Conservation (phyloP, 2,113 vertebrate species). For the Tenebrosternarchus preto region DNA sequence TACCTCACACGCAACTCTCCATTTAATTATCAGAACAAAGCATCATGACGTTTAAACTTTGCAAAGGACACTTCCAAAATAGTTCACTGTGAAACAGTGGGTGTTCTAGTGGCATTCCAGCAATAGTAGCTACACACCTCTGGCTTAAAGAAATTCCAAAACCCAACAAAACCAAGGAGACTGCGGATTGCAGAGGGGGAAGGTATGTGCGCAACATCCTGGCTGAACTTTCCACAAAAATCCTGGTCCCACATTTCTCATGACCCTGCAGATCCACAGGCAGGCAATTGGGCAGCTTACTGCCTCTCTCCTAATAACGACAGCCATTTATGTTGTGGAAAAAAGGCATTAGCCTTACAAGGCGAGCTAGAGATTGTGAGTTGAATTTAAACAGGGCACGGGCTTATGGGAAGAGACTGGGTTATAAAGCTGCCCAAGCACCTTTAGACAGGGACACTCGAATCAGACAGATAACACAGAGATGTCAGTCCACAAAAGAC, state of each 20-base stretch:
- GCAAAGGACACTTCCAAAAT: too few species aligned
- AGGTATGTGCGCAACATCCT: too few species aligned
- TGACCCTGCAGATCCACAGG: constrained; percentile 3
- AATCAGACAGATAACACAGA: constrained; percentile 44
- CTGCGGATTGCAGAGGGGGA: too few species aligned
- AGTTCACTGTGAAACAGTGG: too few species aligned
- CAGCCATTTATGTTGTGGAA: constrained; percentile 31
- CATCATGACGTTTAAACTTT: too few species aligned
- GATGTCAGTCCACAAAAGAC: constrained; percentile 49
- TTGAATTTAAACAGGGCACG: constrained; percentile 18
- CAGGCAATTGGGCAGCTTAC: constrained; percentile 6
- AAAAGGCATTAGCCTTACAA: constrained; percentile 17
- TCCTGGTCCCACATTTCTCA: constrained; percentile 1
- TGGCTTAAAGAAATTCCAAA: too few species aligned
- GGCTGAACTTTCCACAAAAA: too few species aligned
- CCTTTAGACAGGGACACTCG: not conserved
- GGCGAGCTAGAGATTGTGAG: constrained; percentile 12
- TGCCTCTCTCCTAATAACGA: not conserved
- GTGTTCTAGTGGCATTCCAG: too few species aligned
- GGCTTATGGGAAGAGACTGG: constrained; percentile 6
- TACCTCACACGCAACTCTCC: too few species aligned
- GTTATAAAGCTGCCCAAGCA: constrained; percentile 22
- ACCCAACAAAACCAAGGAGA: too few species aligned
- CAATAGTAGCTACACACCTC: too few species aligned
- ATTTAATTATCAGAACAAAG: too few species aligned